Conservation (phyloP, 2,888 invertebrate genomes). For the Sminthurides aquaticus region DNA sequence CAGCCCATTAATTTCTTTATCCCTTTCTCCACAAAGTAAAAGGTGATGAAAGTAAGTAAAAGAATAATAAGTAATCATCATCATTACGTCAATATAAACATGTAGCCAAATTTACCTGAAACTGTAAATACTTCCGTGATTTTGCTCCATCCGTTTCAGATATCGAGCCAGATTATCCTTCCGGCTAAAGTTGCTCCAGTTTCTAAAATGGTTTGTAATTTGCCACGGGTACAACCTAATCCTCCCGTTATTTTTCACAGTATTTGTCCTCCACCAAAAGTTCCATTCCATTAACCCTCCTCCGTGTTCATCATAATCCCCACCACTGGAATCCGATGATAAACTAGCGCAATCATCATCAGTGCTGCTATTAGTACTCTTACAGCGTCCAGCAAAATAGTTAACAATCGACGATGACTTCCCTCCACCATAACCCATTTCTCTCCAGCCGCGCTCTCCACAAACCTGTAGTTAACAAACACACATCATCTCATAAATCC, state of each 20-base stretch:
- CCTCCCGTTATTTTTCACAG: slow-evolving; percentile 63
- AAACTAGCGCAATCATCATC: too few relatives aligned
- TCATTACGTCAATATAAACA: background rate
- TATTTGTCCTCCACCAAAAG: slow-evolving; percentile 73
- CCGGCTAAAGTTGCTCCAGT: slow-evolving; percentile 72
- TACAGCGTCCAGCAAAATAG: too few relatives aligned
- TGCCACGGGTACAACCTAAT: slow-evolving; percentile 64
- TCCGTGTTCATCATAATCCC: too few relatives aligned
- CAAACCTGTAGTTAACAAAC: too few relatives aligned
- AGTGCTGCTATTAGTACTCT: too few relatives aligned
- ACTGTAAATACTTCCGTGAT: slow-evolving; percentile 72
- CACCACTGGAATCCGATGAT: too few relatives aligned
- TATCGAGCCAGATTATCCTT: slow-evolving; percentile 73
- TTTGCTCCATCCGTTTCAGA: slow-evolving; percentile 69
- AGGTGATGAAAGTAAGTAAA: slow-evolving; percentile 14
- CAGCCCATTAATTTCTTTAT: too few relatives aligned
- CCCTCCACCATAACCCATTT: slow-evolving; percentile 56
- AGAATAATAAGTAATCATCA: slow-evolving; percentile 2
- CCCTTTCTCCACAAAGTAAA: too few relatives aligned
- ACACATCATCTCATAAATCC: too few relatives aligned
- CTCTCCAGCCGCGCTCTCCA: slow-evolving; percentile 70
- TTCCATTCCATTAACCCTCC: too few relatives aligned
- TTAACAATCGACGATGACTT: too few relatives aligned
- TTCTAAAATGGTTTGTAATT: slow-evolving; percentile 76
- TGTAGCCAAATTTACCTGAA: slow-evolving; percentile 63